These are phyloP conservation scores for Isichthys henryi DNA, from an alignment of 2,113 vertebrate species.

Conservation along the genomic window DNA sequence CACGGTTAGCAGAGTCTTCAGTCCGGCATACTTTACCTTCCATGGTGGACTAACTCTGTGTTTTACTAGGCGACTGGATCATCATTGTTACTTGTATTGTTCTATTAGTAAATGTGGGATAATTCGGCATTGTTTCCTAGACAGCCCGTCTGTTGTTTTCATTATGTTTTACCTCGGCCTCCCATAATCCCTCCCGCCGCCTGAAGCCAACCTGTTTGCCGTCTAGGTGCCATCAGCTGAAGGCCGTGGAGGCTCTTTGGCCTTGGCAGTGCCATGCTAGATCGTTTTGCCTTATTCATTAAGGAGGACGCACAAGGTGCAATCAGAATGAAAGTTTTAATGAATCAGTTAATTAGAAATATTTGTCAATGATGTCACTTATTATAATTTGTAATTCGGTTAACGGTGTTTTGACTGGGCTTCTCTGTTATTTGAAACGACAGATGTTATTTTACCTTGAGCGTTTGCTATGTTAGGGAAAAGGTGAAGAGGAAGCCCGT, in stretches of 20 bases:
- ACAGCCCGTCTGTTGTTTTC: not conserved
- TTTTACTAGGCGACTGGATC: not conserved
- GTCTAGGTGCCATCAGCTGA: not conserved
- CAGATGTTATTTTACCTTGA: not conserved
- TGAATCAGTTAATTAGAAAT: not conserved
- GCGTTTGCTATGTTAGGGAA: not conserved
- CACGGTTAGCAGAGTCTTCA: not conserved
- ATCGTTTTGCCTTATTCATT: not conserved
- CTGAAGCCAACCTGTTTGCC: slow-evolving; percentile 10
- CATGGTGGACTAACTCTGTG: not conserved
- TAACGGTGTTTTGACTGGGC: not conserved
- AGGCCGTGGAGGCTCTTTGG: not conserved
- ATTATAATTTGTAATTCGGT: not conserved
- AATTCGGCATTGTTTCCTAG: not conserved
- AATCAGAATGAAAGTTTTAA: not conserved
- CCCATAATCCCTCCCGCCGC: not conserved
- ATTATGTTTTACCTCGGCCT: not conserved
- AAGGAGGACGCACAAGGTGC: not conserved
- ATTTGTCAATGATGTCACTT: not conserved
- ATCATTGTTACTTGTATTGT: not conserved
- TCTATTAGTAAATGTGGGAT: not conserved
- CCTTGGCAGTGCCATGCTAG: not conserved
- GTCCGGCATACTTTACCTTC: not conserved
- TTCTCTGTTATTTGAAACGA: not conserved
- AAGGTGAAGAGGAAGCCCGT: not conserved